Evolutionary conservation across 2,888 invertebrate species (phyloP), one percentile per base, ranked within the genome.

Genomic region (Eugnorisma glareosa): DNA sequence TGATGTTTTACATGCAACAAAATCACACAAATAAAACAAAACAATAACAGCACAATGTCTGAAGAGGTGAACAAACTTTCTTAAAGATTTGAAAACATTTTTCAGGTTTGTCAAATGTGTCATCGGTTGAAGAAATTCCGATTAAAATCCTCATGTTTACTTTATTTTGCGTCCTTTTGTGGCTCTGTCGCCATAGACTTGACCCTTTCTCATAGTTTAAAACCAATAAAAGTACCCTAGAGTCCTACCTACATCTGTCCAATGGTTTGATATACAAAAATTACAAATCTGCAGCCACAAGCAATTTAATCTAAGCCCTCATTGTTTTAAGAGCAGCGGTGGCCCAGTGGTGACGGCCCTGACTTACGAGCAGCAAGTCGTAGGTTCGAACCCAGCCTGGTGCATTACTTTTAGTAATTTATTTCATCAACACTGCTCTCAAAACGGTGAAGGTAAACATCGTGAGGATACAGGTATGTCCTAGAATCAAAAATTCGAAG

Each of bases 61-160:
- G 48, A 28, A 21, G 45, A 67, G 68, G 48, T 74, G 48, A 81
- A 79, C 64, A 74, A 73, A 68, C 79, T 81, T 43, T 4, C 51
- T 70, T 48, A 69, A 70, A 40, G 3, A 37, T 8, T n/a, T n/a
- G n/a, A n/a, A n/a, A n/a, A 35, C 3, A 69, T 28, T 48, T 74
- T 59, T 43, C 43, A n/a, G 11, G 31, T 11, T 18, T 54, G 10
- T 4, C 11, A 43, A 45, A 73, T 40, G 37, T 51, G 28, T 40
- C 68, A n/a, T 1, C 40, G 69, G n/a, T 15, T 24, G 40, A n/a
- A 64, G 15, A 40, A 61, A 61, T 21, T 21, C 35, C 61, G 61
- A 61, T 59, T 35, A 35, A 61, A 35, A 35, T 59, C 18, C 21
- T 18, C 2, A 0, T 57, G 57, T 59, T 59, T 4, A 21, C 10